Evolutionary conservation across 2,888 invertebrate genomes (phyloP).

Genomic region (Callinectes sapidus): DNA sequence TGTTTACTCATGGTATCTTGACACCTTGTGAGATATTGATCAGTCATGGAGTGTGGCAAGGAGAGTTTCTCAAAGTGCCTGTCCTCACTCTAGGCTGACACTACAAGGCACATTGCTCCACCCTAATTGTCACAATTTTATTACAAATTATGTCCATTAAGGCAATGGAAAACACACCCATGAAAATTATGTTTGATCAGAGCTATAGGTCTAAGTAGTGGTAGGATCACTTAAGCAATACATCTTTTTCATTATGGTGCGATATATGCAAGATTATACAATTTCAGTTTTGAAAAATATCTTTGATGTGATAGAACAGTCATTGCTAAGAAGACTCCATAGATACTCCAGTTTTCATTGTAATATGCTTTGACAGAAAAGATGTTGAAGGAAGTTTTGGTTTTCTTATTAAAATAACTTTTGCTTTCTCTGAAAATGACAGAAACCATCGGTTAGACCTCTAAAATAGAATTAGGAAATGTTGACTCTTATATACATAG

Average conservation of each 20-base stretch:
- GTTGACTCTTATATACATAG: too few species aligned
- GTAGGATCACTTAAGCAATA: neutral
- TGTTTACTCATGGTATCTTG: neutral
- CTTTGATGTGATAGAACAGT: neutral
- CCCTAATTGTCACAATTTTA: constrained; percentile 2
- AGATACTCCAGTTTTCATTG: neutral
- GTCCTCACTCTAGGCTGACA: neutral
- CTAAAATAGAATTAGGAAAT: too few species aligned
- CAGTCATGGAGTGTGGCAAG: neutral
- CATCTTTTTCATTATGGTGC: too few species aligned
- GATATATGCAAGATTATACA: too few species aligned
- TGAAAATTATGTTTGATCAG: neutral
- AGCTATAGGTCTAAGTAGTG: neutral
- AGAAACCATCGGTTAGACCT: too few species aligned
- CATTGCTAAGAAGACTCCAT: neutral
- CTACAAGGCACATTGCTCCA: constrained; percentile 31
- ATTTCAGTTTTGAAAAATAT: neutral
- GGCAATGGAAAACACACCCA: neutral
- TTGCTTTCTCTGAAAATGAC: neutral
- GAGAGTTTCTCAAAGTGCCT: neutral
- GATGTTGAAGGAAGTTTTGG: neutral
- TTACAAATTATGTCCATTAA: neutral
- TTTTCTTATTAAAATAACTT: neutral
- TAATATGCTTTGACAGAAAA: neutral
- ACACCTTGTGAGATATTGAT: neutral